Percentiles rank a stretch among this genome's conserved stretches.
phyloP scores from a whole-genome alignment of 2,888 invertebrate genomes.

The Pachliopta kotzebuea region DNA sequence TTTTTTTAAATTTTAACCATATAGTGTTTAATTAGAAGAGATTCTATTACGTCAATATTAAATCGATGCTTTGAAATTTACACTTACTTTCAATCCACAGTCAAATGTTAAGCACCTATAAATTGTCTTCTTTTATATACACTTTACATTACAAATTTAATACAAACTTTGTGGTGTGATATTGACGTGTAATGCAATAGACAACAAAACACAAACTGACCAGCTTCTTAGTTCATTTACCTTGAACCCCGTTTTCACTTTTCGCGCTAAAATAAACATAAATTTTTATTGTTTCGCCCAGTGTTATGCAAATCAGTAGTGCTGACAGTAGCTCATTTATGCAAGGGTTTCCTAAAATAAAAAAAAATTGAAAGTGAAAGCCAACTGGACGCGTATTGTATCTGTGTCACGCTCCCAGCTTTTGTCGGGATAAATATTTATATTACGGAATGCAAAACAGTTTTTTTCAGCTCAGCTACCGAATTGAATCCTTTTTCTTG shows the following conservation, averaged over 20 bases:
- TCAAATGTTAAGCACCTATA: neutral
- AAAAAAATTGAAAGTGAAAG: constrained; percentile 74
- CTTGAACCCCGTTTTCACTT: constrained; percentile 76
- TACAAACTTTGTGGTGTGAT: neutral
- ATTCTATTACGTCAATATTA: neutral
- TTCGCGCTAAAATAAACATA: constrained; percentile 67
- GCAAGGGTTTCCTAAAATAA: constrained; percentile 68
- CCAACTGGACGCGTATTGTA: constrained; percentile 70
- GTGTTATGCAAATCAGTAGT: constrained; percentile 73
- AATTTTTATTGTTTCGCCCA: constrained; percentile 63
- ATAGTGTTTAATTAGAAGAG: neutral
- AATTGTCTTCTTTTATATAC: neutral
- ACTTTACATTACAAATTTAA: neutral
- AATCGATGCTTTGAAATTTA: neutral
- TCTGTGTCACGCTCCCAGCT: constrained; percentile 62
- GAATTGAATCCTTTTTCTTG: constrained; percentile 69
- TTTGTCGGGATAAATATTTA: constrained; percentile 75
- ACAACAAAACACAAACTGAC: constrained; percentile 65
- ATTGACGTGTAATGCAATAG: constrained; percentile 60
- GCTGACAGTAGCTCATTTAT: constrained; percentile 67
- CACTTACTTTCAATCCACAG: neutral
- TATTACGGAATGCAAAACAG: constrained; percentile 73
- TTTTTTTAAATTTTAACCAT: too few species aligned
- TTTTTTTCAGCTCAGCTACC: constrained; percentile 68
- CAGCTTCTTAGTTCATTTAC: constrained; percentile 45